Evolutionary conservation across 1,140 invertebrate species (phyloP).

Genomic region (Acromyrmex heyeri): DNA sequence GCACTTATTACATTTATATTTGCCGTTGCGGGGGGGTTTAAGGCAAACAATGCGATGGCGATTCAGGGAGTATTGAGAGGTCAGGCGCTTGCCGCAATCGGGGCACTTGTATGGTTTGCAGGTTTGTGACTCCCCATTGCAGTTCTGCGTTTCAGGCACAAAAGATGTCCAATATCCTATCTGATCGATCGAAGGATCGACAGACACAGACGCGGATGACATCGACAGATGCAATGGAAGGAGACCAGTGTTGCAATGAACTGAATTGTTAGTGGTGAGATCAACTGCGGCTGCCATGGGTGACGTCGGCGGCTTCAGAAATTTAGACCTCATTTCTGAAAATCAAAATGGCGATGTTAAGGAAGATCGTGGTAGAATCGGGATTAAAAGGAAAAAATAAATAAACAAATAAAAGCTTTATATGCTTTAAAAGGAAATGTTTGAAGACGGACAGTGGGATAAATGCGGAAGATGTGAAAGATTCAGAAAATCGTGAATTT

Average conservation of each 20-base stretch:
- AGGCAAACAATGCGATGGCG: constrained; percentile 71
- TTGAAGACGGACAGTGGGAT: not conserved
- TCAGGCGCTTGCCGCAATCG: constrained; percentile 63
- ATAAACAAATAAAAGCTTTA: constrained; percentile 9
- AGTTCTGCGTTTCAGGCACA: not conserved
- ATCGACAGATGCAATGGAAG: not conserved
- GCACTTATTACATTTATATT: constrained; percentile 69
- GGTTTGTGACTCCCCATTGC: constrained; percentile 34
- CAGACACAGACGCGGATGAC: not conserved
- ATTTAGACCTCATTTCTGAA: constrained; percentile 34
- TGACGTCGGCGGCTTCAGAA: constrained; percentile 19
- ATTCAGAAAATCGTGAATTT: not conserved
- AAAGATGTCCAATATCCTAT: too few relatives aligned
- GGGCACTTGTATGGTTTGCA: constrained; percentile 70
- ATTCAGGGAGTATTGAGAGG: constrained; percentile 63
- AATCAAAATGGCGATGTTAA: constrained; percentile 49
- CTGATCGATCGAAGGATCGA: not conserved
- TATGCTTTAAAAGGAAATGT: not conserved
- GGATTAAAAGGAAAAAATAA: constrained; percentile 23
- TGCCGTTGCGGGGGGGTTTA: constrained; percentile 55
- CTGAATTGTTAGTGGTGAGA: not conserved
- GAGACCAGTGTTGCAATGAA: too few relatives aligned
- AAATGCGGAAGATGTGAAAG: not conserved
- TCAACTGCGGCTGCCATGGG: not conserved
- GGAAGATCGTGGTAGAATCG: constrained; percentile 7